Conservation (phyloP, 2,888 invertebrate species). For the Apamea monoglypha region DNA sequence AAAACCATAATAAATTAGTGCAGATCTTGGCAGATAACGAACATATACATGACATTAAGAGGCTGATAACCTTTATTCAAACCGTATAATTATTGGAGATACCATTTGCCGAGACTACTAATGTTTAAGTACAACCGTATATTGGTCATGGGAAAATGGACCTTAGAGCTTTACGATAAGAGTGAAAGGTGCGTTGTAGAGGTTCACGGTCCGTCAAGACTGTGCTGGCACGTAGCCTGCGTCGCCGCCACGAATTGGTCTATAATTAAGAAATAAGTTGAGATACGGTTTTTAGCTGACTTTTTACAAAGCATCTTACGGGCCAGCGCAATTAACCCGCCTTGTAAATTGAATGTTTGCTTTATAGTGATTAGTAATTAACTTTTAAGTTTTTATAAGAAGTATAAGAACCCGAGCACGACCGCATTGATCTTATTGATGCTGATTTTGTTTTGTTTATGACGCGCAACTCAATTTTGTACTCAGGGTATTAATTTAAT, state of each 20-base stretch:
- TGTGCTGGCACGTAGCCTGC: constrained; percentile 83
- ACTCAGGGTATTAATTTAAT: constrained; percentile 80
- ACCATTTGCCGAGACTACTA: constrained; percentile 84
- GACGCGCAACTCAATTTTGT: constrained; percentile 79
- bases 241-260: constrained; percentile 88
- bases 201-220: constrained; percentile 74
- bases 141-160: constrained; percentile 64
- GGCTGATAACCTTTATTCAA: constrained; percentile 88
- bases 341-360: constrained; percentile 91
- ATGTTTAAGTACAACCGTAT: constrained; percentile 72
- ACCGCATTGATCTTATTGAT: constrained; percentile 82
- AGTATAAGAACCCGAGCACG: constrained; percentile 81
- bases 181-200: constrained; percentile 60
- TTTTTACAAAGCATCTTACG: constrained; percentile 88
- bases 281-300: constrained; percentile 89
- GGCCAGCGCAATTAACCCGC: constrained; percentile 89
- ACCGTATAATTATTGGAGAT: constrained; percentile 88
- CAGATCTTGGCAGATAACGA: constrained; percentile 81
- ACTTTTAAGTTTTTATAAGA: constrained; percentile 84
- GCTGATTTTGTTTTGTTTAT: constrained; percentile 81
- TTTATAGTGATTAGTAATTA: constrained; percentile 90
- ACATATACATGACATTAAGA: constrained; percentile 83
- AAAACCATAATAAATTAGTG: constrained; percentile 73
- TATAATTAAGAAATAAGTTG: constrained; percentile 91
- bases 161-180: constrained; percentile 72